Evolutionary conservation across 2,888 invertebrate species (phyloP), one percentile per base, ranked within the genome.

Genomic region (Priapulus caudatus): DNA sequence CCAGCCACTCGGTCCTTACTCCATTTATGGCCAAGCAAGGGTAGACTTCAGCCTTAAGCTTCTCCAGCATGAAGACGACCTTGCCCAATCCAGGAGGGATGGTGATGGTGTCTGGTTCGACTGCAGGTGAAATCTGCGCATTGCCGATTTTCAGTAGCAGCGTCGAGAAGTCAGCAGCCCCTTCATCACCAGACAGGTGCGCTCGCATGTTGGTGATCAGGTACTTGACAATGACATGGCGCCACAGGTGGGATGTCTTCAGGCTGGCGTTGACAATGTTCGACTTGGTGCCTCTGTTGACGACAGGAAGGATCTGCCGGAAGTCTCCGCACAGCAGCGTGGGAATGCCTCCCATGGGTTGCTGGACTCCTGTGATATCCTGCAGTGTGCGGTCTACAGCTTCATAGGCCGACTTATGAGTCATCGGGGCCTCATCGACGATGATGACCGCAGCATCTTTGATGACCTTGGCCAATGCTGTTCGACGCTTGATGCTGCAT

Each of bases 231-330:
- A 16, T 10, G 19, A 23, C 45, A 43, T 50, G 43, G n/a, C 18
- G 3, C 50, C 50, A 50, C 19, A 50, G 19, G 15, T 20, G 16
- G 19, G 50, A 50, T 19, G 16, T 15, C 19, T 50, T 50, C 3
- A 50, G 43, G 45, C 44, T 44, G 5, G 45, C 50, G n/a, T 50
- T 20, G 3, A 50, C 44, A 15, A 45, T 50, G 18, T 50, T 21
- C 43, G 50, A 15, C 15, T 21, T 43, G 19, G 20, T 45, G 2
- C 50, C 50, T 16, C 15, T 16, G 2, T 20, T 16, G 15, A 53
- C 46, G 3, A 53, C 53, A 3, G 53, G 53, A 4, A 53, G 23
- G 18, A 53, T 53, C 47, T 53, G 53, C n/a, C 50, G 20, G 46
- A 48, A 53, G 33, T 53, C 53, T 10, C 50, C 50, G 2, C 44